These are phyloP conservation scores for Adelges cooleyi DNA, from an alignment of 1,140 invertebrate genomes.

Conservation along the genomic window DNA sequence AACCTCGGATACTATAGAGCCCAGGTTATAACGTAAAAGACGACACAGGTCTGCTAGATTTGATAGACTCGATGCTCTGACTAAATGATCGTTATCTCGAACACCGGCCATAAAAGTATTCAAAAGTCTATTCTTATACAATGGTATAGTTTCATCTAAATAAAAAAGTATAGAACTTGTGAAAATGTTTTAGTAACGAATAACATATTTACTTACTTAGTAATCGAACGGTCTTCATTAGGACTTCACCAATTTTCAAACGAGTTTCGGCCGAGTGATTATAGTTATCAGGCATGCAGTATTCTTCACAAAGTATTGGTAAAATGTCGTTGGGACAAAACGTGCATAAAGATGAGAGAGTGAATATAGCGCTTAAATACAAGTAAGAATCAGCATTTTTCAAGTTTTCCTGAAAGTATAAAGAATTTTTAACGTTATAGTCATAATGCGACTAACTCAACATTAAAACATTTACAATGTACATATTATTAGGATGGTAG, in stretches of 20 bases:
- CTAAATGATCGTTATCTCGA: constrained; percentile 57
- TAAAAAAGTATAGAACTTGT: neutral
- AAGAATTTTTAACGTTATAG: too few species aligned
- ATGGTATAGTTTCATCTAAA: constrained; percentile 57
- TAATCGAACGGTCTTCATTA: constrained; percentile 57
- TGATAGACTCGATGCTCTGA: constrained; percentile 69
- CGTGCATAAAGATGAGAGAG: constrained; percentile 52
- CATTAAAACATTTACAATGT: too few species aligned
- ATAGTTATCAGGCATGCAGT: constrained; percentile 35
- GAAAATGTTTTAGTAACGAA: neutral
- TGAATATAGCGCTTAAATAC: constrained; percentile 66
- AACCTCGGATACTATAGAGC: constrained; percentile 58
- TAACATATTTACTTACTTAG: constrained; percentile 47
- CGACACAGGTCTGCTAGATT: constrained; percentile 75
- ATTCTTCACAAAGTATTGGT: constrained; percentile 50
- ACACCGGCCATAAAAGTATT: constrained; percentile 58
- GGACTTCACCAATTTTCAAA: constrained; percentile 70
- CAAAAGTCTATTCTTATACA: constrained; percentile 57
- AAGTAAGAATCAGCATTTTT: constrained; percentile 71
- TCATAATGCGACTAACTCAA: too few species aligned
- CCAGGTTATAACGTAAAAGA: constrained; percentile 59
- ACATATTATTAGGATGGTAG: too few species aligned
- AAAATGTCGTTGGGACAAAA: constrained; percentile 56
- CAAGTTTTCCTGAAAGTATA: constrained; percentile 58
- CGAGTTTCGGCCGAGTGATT: constrained; percentile 42